Conservation (phyloP, 1,140 invertebrate species). For the Asbolus verrucosus region DNA sequence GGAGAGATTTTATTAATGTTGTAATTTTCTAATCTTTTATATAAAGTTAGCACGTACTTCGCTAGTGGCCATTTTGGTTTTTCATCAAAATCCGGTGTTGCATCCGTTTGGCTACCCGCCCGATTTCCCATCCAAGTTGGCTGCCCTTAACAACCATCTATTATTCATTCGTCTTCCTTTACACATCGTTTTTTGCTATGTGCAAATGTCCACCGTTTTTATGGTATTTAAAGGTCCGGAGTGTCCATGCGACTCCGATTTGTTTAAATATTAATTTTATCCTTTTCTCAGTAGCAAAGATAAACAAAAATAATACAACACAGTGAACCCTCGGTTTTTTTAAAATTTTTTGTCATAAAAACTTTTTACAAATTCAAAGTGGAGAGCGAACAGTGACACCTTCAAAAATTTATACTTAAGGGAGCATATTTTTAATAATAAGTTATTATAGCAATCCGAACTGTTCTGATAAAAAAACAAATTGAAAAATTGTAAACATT, state of each 20-base stretch:
- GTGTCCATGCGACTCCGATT: constrained; percentile 17
- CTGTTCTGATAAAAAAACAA: too few relatives aligned
- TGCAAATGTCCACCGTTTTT: constrained; percentile 29
- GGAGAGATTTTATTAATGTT: too few relatives aligned
- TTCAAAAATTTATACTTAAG: too few relatives aligned
- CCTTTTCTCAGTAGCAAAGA: too few relatives aligned
- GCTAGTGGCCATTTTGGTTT: constrained; percentile 17
- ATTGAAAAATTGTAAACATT: too few relatives aligned
- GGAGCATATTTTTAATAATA: too few relatives aligned
- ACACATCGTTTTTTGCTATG: constrained; percentile 26
- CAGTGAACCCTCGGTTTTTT: too few relatives aligned
- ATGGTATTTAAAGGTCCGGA: constrained; percentile 11
- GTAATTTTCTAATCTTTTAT: neutral
- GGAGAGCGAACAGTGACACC: too few relatives aligned
- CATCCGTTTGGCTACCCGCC: constrained; percentile 32
- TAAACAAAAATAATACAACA: too few relatives aligned
- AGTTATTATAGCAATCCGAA: too few relatives aligned
- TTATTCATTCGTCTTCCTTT: constrained; percentile 45
- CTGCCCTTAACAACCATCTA: constrained; percentile 27
- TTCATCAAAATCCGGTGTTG: constrained; percentile 42
- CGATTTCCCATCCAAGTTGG: constrained; percentile 19
- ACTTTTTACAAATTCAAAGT: too few relatives aligned
- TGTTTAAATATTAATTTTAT: constrained; percentile 28
- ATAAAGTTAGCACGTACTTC: constrained; percentile 9
- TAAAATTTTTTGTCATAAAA: too few relatives aligned